Evolutionary conservation across 2,888 invertebrate genomes (phyloP), one percentile per base, ranked within the genome.

Genomic region (Timandra comae): DNA sequence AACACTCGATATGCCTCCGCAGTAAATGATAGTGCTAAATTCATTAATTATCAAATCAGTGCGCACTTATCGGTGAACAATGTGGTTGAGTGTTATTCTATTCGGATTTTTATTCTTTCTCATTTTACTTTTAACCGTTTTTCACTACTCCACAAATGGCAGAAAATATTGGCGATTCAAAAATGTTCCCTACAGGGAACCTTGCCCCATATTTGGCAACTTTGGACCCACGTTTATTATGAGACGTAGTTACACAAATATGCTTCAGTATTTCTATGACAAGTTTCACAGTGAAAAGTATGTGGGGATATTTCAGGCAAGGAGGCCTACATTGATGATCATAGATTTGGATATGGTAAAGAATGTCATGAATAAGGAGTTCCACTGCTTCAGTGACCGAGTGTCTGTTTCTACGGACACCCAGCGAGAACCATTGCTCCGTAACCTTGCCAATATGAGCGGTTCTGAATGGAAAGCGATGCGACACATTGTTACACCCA

Each of bases 191-290:
- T 85, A 79, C 41, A 72, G 73, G 49, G 80, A 85, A 43, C 86
- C 86, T 16, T 84, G 81, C 30, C 86, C 86, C 2, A 64, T 86
- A 49, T 81, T 86, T 36, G 86, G 86, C n/a, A 85, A 86, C 49
- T 85, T 86, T 41, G 84, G 82, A 20, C 75, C 82, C 6, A 77
- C 75, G 2, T 65, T 84, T 29, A 74, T 63, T 1, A 77, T 78
- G 76, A 69, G 71, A 29, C 57, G 47, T 29, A 84, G 84, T 51
- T 85, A 85, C 43, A 64, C 79, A 7, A 65, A 62, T 29, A 84
- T 68, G 75, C 56, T 84, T 11, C 63, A 76, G 38, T 66, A 53
- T 53, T 78, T 82, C 42, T 85, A 84, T 43, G 63, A 80, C 26
- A 56, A 46, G 27, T 85, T 63, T 49, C 58, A 63, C 21, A 43